Conservation (phyloP, 2,888 invertebrate genomes). For the Dynastes grantii region DNA sequence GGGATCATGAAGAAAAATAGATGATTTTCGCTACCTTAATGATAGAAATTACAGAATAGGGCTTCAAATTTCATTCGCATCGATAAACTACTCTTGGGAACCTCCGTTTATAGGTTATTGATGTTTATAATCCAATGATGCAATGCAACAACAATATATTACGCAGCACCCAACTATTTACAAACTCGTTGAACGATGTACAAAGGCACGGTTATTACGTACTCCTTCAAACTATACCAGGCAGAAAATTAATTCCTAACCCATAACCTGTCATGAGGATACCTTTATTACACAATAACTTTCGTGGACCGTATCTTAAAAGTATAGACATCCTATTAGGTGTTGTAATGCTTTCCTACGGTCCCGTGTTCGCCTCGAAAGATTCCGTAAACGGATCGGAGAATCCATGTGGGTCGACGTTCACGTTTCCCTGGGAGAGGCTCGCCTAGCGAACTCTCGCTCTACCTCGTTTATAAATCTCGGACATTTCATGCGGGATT, state of each 20-base stretch:
- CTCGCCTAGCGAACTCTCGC: background rate
- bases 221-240: slow-evolving; percentile 6
- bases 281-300: slow-evolving; percentile 5
- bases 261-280: slow-evolving; percentile 6
- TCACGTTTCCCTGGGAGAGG: slow-evolving; percentile 20
- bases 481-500: slow-evolving; percentile 11
- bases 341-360: background rate
- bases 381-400: slow-evolving; percentile 20
- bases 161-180: no score
- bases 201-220: background rate
- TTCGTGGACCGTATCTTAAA: background rate
- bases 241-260: background rate
- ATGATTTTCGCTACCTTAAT: no score
- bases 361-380: slow-evolving; percentile 1
- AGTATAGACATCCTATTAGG: background rate
- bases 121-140: no score
- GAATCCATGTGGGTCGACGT: slow-evolving; percentile 2
- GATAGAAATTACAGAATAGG: no score
- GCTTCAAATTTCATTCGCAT: no score
- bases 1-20: no score
- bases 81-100: no score
- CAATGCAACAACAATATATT: no score
- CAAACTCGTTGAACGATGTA: background rate
- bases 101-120: no score
- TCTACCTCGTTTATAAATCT: slow-evolving; percentile 28